Evolutionary conservation across 2,888 invertebrate genomes (phyloP).

Genomic region (Diplolepis rosae): DNA sequence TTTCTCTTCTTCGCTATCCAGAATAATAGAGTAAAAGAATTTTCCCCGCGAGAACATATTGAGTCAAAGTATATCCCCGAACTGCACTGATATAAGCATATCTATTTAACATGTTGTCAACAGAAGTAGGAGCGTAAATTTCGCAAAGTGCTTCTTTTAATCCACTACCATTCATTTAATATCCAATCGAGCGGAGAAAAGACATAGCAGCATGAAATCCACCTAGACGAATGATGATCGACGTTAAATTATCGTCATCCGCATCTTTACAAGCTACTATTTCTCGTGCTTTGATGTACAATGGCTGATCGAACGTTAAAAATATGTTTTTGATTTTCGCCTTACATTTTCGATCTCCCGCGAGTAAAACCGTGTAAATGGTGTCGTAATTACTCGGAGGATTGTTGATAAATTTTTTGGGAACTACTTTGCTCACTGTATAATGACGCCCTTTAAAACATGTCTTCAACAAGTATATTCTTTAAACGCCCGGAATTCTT

Average conservation of each 20-base stretch:
- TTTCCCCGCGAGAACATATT: too few species aligned
- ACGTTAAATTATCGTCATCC: constrained; percentile 33
- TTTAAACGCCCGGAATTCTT: too few species aligned
- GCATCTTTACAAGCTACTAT: constrained; percentile 12
- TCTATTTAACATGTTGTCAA: too few species aligned
- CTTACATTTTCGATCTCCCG: constrained; percentile 36
- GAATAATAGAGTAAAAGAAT: too few species aligned
- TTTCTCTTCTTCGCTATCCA: too few species aligned
- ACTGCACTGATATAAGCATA: too few species aligned
- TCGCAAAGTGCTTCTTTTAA: too few species aligned
- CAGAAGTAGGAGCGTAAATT: too few species aligned
- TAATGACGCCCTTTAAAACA: too few species aligned
- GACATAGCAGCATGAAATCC: constrained; percentile 54
- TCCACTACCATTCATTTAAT: too few species aligned
- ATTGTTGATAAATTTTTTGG: constrained; percentile 43
- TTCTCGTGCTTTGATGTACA: constrained; percentile 44
- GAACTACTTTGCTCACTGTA: constrained; percentile 22
- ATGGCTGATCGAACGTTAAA: constrained; percentile 46
- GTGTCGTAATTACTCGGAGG: constrained; percentile 43
- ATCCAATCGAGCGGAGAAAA: constrained; percentile 45
- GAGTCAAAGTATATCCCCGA: too few species aligned
- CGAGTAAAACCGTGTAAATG: constrained; percentile 39
- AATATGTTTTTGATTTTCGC: constrained; percentile 32
- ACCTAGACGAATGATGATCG: constrained; percentile 50
- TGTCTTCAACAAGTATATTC: too few species aligned